Evolutionary conservation across 2,797 vertebrate species (phyloP), one percentile per base, ranked within the genome.

Genomic region (Acomys russatus): DNA sequence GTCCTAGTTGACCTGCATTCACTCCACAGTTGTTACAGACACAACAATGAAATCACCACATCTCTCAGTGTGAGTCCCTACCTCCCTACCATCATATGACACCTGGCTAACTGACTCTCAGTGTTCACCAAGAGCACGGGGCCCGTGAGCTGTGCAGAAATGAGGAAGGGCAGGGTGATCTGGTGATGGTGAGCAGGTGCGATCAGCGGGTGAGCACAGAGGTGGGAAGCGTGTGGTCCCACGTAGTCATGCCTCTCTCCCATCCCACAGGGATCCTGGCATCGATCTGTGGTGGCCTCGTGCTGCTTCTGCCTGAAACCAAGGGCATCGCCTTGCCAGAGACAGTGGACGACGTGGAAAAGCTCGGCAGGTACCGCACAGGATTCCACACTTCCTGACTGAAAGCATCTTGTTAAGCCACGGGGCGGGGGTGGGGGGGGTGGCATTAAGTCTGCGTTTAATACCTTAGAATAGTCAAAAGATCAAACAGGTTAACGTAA

Each of bases 281-380:
- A 0, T 98, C 99, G 38, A 1, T 99, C 68, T 99, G 99, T 3
- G 99, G 99, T 3, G 97, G 98, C 63, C 97, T 99, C 49, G 99
- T 99, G 61, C 97, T 99, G 97, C 97, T 99, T 97, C 98, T 99
- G 83, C 99, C 99, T 30, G 99, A 99, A 98, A 99, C 99, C 97
- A 99, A 98, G 98, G 99, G 99, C 6, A 98, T 99, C 0, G 97
- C 99, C 79, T 99, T 99, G 95, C 99, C 99, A 1, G 99, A 99
- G 95, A 99, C 99, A 83, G 99, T 99, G 59, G 98, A 99, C 0
- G 99, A 99, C 54, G 99, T 99, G 0, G 99, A 99, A 89, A 98
- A 98, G 59, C 99, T 99, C 63, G 97, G 98, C 94, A 99, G 98
- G 99, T 99, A 98, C 87, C 79, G 80, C 30, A 12, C 0, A 0